Percentiles rank a stretch among this genome's conserved stretches.
phyloP scores from a whole-genome alignment of 2,888 invertebrate genomes.

The Athrips mouffetella region DNA sequence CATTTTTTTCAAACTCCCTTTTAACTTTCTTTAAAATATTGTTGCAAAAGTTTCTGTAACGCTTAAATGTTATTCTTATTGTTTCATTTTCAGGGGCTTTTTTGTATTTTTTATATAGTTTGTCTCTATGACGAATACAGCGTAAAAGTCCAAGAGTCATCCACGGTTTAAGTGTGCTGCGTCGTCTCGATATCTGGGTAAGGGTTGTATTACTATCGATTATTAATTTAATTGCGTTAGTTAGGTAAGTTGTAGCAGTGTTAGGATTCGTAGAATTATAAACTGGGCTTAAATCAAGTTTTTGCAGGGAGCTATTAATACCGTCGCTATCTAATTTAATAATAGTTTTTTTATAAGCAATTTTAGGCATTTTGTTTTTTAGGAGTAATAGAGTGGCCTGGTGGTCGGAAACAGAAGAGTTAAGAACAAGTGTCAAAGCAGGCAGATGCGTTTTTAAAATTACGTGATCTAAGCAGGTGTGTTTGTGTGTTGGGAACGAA shows the following conservation, averaged over 20 bases:
- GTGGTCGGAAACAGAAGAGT: too few relatives aligned
- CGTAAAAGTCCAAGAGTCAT: neutral
- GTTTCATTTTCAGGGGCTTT: neutral
- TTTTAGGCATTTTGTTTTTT: too few relatives aligned
- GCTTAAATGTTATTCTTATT: neutral
- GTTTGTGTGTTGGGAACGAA: too few relatives aligned
- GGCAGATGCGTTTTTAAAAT: too few relatives aligned
- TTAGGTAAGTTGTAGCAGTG: neutral
- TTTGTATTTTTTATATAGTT: neutral
- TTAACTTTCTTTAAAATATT: conserved; percentile 12
- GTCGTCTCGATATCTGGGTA: neutral
- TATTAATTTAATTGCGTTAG: neutral
- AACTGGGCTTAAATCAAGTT: neutral
- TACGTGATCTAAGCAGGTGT: too few relatives aligned
- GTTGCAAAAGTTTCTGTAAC: neutral
- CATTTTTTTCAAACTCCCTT: conserved; percentile 9
- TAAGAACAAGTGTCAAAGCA: too few relatives aligned
- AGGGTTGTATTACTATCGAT: neutral
- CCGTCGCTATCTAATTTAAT: too few relatives aligned
- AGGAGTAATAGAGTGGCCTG: too few relatives aligned
- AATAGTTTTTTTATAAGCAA: too few relatives aligned
- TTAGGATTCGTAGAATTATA: neutral
- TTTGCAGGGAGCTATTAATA: neutral
- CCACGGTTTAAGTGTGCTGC: neutral
- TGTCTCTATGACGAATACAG: neutral